Base-by-base conservation (phyloP, 2,888 invertebrate species). In the Aphodius sticticus region DNA sequence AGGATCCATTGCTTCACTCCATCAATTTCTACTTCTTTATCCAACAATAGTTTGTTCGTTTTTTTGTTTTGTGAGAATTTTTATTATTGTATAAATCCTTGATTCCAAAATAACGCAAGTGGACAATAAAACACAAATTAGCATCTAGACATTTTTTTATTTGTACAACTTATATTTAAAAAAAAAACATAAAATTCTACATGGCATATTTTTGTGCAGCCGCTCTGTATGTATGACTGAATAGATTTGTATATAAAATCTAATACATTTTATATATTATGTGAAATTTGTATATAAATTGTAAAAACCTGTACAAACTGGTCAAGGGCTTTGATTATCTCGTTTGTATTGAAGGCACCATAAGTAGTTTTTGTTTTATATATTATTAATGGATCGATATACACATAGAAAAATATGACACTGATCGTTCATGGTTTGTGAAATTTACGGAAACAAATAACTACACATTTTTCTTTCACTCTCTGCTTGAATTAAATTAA, bases 1-100 rank as follows among this genome's bases (percentile, higher is more conserved):
- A 76, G 26, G 69, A 76, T 26, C 76, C 74, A 74, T n/a, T 74
- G 35, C 74, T 36, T n/a, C 74, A 74, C 37, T 35, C 74, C 12
- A 37, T 35, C n/a, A 36, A 5, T 9, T 35, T 74, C n/a, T 74
- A 74, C 35, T 12, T 74, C 35, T 74, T 36, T 70, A 16, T 70
- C 7, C 70, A 7, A 14, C 7, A 70, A 70, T 70, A 16, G 26
- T 70, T 70, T 70, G 26, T 16, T 16, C 7, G 26, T 70, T 70
- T n/a, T 70, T 16, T 12, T 14, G 6, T n/a, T 0, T 26, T 70
- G 7, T 70, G 70, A 70, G 14, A 16, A 70, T 70, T 70, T 70
- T 70, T 70, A 70, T 53, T 53, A 53, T 12, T 53, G 7, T 53
- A 9, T 12, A 53, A 12, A 53, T 9, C 12, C 53, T 53, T 53